Evolutionary conservation across 2,113 vertebrate genomes (phyloP), one percentile per base, ranked within the genome.

Genomic region (Ariopsis seemanni): DNA sequence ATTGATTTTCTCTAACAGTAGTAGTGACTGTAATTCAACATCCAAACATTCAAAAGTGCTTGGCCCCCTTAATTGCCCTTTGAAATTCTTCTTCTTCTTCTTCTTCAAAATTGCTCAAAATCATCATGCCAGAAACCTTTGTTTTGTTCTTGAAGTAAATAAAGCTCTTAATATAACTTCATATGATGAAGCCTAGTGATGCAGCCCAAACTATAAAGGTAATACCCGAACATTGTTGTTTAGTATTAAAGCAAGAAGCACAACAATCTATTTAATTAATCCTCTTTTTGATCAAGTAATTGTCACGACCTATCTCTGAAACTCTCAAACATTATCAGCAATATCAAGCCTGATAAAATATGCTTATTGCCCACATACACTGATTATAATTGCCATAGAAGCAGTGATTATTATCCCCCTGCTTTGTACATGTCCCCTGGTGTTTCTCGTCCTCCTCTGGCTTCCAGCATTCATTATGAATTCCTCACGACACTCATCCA

Each of bases 391-490:
- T 83, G 88, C 48, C 77, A 57, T 82, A 85, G 88, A 84, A 60
- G 53, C 82, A 84, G 85, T 90, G 67, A 90, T 90, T 87, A 65
- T 85, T 82, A 80, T 85, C 85, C n/a, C 20, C 30, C 60, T 87
- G 77, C 65, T 77, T 85, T 87, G 86, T 79, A 65, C 34, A 22
- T 53, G 52, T 48, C 77, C 52, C 85, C 85, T 69, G 82, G 85
- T 77, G 87, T 82, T 81, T 85, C 17, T 69, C 85, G 75, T 71
- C 88, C 92, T 90, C 80, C 52, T 74, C 63, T 79, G 82, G 85
- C 91, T 90, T 90, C 90, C 88, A 91, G 91, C 83, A 85, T 93
- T 94, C 90, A 93, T 94, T 93, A 93, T 85, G 79, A 89, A 93
- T 91, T 94, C 93, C 88, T 91, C 85, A 86, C 90, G 88, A 90